Evolutionary conservation across 2,888 invertebrate genomes (phyloP), one percentile per base, ranked within the genome.

Genomic region (Slavum lentiscoides): DNA sequence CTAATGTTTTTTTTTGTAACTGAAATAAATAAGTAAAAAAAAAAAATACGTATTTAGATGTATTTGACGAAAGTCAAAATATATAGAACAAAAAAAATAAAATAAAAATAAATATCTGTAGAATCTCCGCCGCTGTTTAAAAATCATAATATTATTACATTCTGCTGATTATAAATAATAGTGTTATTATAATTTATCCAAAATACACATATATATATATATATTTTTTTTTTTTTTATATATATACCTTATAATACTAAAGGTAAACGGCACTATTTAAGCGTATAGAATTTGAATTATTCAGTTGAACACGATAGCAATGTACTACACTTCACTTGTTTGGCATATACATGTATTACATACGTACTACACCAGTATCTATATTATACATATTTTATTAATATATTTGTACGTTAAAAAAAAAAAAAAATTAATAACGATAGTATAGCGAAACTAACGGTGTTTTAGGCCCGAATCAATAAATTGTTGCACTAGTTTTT

Each of bases 231-330:
- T 2, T 30, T 30, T 30, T 17, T 19, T 21, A 43, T 30, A 9
- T 74, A 53, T 23, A 30, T 74, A 74, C 74, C 66, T 74, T 74
- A 53, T 17, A 64, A 55, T 74, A 66, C 74, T 39, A 11, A 58
- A 74, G 74, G 74, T 74, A 74, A 55, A 43, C 21, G 17, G 55
- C 74, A 74, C 74, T 53, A n/a, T n/a, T 21, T 23, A 21, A 55
- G 11, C 66, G 55, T 55, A 74, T 43, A 43, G 43, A 43, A 74
- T 15, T 64, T 58, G 39, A 66, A 17, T 66, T 74, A 9, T 39
- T 66, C 39, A 7, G 23, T 74, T 30, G n/a, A 55, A 53, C 74
- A 55, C 74, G 4, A n/a, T n/a, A 30, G 37, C 53, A 37, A 74
- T 61, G 7, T n/a, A 67, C 75, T 4, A 43, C 43, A 67, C 43